Evolutionary conservation across 2,888 invertebrate species (phyloP).

Genomic region (Thymelicus lineola): DNA sequence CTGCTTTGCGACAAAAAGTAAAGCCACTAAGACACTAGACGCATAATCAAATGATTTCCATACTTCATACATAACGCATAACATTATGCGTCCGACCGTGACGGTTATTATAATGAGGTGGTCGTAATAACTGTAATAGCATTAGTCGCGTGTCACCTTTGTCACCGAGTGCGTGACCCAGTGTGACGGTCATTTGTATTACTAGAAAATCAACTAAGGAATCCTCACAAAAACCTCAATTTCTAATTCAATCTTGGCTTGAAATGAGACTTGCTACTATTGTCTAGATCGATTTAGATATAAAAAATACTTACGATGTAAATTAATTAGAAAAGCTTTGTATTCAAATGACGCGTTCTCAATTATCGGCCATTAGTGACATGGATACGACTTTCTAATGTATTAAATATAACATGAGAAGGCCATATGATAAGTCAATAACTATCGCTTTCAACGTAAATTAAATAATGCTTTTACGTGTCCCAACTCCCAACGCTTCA

Average conservation of each 20-base stretch:
- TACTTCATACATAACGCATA: conserved; percentile 32
- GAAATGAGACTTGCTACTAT: too few species aligned
- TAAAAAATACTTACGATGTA: too few species aligned
- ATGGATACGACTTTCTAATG: too few species aligned
- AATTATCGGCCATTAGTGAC: too few species aligned
- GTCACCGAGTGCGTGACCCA: conserved; percentile 12
- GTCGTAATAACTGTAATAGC: conserved; percentile 33
- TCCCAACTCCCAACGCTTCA: too few species aligned
- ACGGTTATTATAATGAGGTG: conserved; percentile 25
- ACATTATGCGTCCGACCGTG: conserved; percentile 30
- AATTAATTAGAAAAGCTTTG: too few species aligned
- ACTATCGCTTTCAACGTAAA: too few species aligned
- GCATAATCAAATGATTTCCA: conserved; percentile 27
- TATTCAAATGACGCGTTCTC: too few species aligned
- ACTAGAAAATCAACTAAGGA: neutral
- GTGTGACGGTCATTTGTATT: neutral
- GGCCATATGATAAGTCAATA: too few species aligned
- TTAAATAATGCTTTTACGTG: too few species aligned
- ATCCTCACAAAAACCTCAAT: neutral
- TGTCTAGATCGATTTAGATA: too few species aligned
- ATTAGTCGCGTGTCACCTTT: conserved; percentile 26
- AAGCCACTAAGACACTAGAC: conserved; percentile 6
- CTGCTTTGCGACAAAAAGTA: conserved; percentile 20
- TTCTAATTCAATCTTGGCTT: neutral
- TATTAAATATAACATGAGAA: too few species aligned